Percentiles rank a stretch among this genome's conserved stretches.
These are phyloP conservation scores for Neodontobutis hainanensis DNA, from an alignment of 2,113 vertebrate genomes.

Conservation along the genomic window DNA sequence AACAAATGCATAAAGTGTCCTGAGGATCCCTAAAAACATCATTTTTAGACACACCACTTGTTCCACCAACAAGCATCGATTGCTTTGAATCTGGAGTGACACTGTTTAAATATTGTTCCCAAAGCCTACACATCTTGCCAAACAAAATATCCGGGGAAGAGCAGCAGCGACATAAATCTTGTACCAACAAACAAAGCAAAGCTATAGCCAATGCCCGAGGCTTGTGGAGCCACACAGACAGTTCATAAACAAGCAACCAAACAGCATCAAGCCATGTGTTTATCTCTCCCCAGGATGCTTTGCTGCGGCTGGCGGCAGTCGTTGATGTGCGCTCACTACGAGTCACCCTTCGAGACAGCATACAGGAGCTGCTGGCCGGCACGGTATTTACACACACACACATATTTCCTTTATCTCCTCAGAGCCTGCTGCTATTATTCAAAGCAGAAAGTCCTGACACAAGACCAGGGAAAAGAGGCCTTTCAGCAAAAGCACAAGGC, in stretches of 20 bases:
- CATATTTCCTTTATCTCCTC: conserved; percentile 27
- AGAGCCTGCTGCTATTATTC: conserved; percentile 19
- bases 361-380: conserved; percentile 82
- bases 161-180: conserved; percentile 34
- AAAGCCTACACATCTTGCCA: conserved; percentile 39
- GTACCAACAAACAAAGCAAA: conserved; percentile 37
- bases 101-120: conserved; percentile 47
- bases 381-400: conserved; percentile 59
- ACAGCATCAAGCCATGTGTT: conserved; percentile 52
- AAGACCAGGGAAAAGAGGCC: conserved; percentile 11
- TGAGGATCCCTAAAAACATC: conserved; percentile 26
- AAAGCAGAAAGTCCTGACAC: conserved; percentile 8
- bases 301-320: conserved; percentile 84
- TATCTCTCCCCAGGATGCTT: conserved; percentile 81
- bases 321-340: conserved; percentile 78
- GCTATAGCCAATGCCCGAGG: conserved; percentile 34
- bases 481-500: conserved; percentile 26
- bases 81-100: conserved; percentile 30
- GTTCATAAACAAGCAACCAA: conserved; percentile 46
- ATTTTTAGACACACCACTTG: conserved; percentile 21
- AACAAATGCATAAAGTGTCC: conserved; percentile 33
- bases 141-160: conserved; percentile 38
- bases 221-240: conserved; percentile 27
- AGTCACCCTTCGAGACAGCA: conserved; percentile 80
- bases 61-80: conserved; percentile 26